These are phyloP conservation scores for Vanessa cardui DNA, from an alignment of 2,888 invertebrate species.

Conservation along the genomic window DNA sequence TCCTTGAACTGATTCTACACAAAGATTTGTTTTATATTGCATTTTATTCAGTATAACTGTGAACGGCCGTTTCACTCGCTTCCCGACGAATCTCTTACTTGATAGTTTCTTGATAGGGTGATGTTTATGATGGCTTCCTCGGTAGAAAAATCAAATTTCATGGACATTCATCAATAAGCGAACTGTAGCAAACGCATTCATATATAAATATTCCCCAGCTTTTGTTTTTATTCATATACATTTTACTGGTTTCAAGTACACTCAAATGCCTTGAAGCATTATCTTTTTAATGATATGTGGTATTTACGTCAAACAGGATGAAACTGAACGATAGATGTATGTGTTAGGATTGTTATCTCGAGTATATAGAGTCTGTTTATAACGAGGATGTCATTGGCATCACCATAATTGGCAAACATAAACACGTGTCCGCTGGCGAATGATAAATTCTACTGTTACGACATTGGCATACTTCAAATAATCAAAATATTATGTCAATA, in stretches of 20 bases:
- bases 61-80: no score
- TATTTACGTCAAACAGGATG: slow-evolving; percentile 9
- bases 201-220: no score
- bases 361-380: background rate
- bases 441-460: background rate
- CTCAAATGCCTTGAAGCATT: slow-evolving; percentile 20
- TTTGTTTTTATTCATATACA: no score
- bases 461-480: background rate
- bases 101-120: no score
- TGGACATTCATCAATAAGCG: no score
- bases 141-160: no score
- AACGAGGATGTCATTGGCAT: slow-evolving; percentile 1
- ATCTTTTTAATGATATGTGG: slow-evolving; percentile 20
- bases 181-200: no score
- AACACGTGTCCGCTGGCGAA: background rate
- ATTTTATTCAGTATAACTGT: slow-evolving; percentile 27
- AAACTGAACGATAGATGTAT: background rate
- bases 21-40: slow-evolving; percentile 42
- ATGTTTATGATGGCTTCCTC: no score
- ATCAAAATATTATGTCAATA: background rate
- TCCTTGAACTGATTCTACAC: slow-evolving; percentile 73
- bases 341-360: slow-evolving; percentile 1
- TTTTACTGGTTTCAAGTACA: slow-evolving; percentile 26
- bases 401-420: slow-evolving; percentile 4
- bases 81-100: no score